Evolutionary conservation across 1,140 invertebrate species (phyloP), one percentile per base, ranked within the genome.

Genomic region (Drosophila setifemur): DNA sequence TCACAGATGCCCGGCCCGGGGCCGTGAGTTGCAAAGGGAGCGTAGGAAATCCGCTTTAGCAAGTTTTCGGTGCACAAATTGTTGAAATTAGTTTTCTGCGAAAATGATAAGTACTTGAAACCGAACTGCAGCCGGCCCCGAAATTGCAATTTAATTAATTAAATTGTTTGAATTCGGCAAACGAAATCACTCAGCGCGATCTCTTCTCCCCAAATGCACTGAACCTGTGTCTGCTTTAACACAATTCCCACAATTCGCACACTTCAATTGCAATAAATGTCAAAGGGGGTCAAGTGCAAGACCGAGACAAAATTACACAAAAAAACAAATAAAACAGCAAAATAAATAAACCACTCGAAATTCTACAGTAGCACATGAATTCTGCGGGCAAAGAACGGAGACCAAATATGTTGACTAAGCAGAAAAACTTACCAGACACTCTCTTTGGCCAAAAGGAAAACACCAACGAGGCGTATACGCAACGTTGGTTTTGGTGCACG

Each of bases 21-120:
- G 29, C 33, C 48, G 14, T 26, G 33, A 42, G 50, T 31, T 33
- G 42, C 12, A 40, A 16, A 11, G 44, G 6, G 18, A 40, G 55
- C 26, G 26, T 21, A 66, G 81, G 82, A 86, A 81, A 87, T 86
- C 76, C 82, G 82, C 72, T 73, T 86, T 81, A 50, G 37, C 50
- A 76, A 86, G 81, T 86, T 86, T 85, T 76, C 33, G 67, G 63
- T 70, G 75, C 82, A 76, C 81, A 81, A 86, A 86, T 86, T 86
- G 81, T 86, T 86, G 63, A 86, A 86, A 86, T 86, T 86, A 86
- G 81, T 86, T 86, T 86, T 86, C 82, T 73, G 75, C 63, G 72
- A 72, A 45, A 86, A 76, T 76, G 81, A 87, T 87, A 87, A 86
- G 67, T 81, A 67, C 76, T 73, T 87, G 72, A 85, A 72, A 81